Evolutionary conservation across 2,888 invertebrate species (phyloP), one percentile per base, ranked within the genome.

Genomic region (Anarsia innoxiella): DNA sequence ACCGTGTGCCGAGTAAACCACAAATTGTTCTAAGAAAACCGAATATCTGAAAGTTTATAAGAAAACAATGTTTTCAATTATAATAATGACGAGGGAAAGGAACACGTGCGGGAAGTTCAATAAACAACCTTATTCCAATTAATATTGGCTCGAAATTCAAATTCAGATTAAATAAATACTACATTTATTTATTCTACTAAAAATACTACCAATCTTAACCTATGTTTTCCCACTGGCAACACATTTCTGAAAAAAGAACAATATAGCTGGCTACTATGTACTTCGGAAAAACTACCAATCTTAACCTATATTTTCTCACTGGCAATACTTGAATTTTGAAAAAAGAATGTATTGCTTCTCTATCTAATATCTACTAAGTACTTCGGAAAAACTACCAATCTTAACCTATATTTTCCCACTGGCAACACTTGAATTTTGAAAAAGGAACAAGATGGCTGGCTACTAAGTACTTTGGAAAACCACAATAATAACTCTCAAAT

Each of bases 21-120:
- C 74, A 70, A 72, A 75, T 71, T 72, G 67, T 72, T 73, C 64
- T 49, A 45, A 66, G 67, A 64, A 69, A 66, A 57, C 63, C 61
- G 61, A 66, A 70, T 62, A 66, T 71, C 68, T 71, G 64, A 72
- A 76, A 73, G 62, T 67, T 63, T 58, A 62, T 56, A 71, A 61
- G 63, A 64, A 68, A 59, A 57, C 51, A 54, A 51, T 58, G 60
- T 66, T 66, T 65, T 65, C 66, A 71, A 70, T 67, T 68, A 66
- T 62, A 70, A 67, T 70, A 67, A 67, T 64, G 34, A 26, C 16
- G 34, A 26, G 34, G 23, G 32, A 13, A 14, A 16, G 32, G 8
- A 23, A 10, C 23, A 32, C 32, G 32, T 23, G 32, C 23, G 32
- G 13, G 23, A n/a, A 25, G 13, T 23, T 32, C 32, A 13, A 32